These are phyloP conservation scores for Chiroxiphia lanceolata DNA, from an alignment of 2,797 vertebrate species.

Conservation along the genomic window DNA sequence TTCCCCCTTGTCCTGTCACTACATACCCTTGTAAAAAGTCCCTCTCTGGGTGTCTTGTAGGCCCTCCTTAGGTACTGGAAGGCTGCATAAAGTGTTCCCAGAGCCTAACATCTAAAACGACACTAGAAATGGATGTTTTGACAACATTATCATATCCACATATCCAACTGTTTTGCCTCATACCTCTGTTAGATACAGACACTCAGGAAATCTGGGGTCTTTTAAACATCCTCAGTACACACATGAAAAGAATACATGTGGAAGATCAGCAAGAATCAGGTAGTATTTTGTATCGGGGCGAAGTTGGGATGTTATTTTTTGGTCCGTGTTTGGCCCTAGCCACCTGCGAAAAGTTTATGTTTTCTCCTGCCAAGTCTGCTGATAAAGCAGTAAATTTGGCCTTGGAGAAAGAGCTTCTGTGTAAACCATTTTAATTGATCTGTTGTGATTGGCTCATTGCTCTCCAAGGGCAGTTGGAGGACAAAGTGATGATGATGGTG, in stretches of 20 bases:
- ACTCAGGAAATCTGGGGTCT: not conserved
- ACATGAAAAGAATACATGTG: not conserved
- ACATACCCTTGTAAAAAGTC: not conserved
- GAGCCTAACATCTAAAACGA: not conserved
- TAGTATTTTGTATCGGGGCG: no score
- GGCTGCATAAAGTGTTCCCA: not conserved
- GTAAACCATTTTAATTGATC: no score
- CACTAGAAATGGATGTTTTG: not conserved
- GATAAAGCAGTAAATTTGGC: no score
- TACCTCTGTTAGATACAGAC: not conserved
- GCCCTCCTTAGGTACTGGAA: not conserved
- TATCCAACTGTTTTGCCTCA: not conserved
- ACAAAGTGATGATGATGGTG: no score
- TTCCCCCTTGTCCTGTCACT: not conserved
- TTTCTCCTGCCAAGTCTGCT: no score
- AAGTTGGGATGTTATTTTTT: no score
- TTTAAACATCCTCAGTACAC: not conserved
- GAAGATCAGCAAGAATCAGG: not conserved
- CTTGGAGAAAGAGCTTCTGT: no score
- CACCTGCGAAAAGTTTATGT: no score
- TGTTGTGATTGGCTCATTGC: no score
- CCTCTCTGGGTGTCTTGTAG: not conserved
- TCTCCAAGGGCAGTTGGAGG: no score
- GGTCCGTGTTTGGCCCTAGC: no score
- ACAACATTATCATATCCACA: fast-evolving